A percentile compares a stretch with the other conserved stretches of the same genome.
Conservation (phyloP, 1,140 invertebrate genomes). For the Papilio glaucus region DNA sequence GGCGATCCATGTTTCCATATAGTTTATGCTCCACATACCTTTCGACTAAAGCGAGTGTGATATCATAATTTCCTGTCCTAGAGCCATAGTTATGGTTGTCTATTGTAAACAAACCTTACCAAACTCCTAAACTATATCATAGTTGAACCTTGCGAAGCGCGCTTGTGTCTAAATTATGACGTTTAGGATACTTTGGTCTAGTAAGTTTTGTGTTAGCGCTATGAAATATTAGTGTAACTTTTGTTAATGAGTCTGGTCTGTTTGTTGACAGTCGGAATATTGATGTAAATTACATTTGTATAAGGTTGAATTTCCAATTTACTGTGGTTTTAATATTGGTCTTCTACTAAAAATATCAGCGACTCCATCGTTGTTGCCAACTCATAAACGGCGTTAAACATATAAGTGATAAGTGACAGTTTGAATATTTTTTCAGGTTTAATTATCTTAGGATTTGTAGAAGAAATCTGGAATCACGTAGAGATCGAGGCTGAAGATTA, state of each 20-base stretch:
- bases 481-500: slow-evolving; percentile 79
- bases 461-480: slow-evolving; percentile 67
- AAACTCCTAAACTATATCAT: slow-evolving; percentile 45
- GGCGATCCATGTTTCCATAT: slow-evolving; percentile 37
- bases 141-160: slow-evolving; percentile 38
- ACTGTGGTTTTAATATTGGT: too few relatives aligned
- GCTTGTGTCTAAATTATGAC: slow-evolving; percentile 56
- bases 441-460: slow-evolving; percentile 54
- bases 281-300: too few relatives aligned
- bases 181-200: slow-evolving; percentile 55
- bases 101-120: slow-evolving; percentile 53
- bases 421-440: slow-evolving; percentile 58
- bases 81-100: slow-evolving; percentile 51
- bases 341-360: too few relatives aligned
- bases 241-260: too few relatives aligned
- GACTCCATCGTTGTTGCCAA: too few relatives aligned
- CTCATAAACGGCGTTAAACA: too few relatives aligned
- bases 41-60: slow-evolving; percentile 60
- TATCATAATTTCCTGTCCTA: slow-evolving; percentile 63
- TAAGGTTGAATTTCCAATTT: too few relatives aligned
- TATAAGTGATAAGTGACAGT: not conserved
- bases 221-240: not conserved
- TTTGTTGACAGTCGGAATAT: too few relatives aligned
- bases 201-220: slow-evolving; percentile 50
- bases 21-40: slow-evolving; percentile 47